Evolutionary conservation across 1,140 invertebrate genomes (phyloP).

Genomic region (Lasioglossum albipes): DNA sequence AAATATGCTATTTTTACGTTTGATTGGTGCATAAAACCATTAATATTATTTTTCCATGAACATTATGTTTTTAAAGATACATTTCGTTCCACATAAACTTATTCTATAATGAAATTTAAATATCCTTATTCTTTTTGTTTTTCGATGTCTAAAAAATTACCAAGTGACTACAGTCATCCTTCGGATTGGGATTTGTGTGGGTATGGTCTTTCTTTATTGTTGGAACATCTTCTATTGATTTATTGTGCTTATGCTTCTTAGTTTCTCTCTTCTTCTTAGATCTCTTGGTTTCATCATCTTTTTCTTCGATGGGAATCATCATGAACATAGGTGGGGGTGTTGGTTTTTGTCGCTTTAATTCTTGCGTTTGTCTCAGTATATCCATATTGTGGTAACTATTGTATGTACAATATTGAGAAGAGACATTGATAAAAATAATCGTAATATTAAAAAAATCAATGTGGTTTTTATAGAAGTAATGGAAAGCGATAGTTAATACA

Average conservation of each 20-base stretch:
- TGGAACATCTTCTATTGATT: not conserved
- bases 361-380: conserved; percentile 1
- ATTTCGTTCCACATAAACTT: not conserved
- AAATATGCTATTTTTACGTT: not conserved
- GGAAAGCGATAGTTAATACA: not conserved
- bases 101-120: not conserved
- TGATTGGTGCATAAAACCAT: too few species aligned
- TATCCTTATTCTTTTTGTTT: not conserved
- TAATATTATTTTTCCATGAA: too few species aligned
- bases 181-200: not conserved
- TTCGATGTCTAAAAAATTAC: not conserved
- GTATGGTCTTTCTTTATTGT: not conserved
- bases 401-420: not conserved
- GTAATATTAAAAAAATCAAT: too few species aligned
- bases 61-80: not conserved
- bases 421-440: not conserved
- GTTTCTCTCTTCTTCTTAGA: too few species aligned
- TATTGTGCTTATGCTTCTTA: not conserved
- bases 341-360: not conserved
- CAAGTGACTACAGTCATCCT: not conserved
- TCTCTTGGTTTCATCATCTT: too few species aligned
- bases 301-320: conserved; percentile 47
- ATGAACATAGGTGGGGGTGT: not conserved
- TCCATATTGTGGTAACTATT: conserved; percentile 7
- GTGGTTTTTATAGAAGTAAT: not conserved